Base-by-base conservation (phyloP, 2,797 vertebrate genomes). In the Gallinago stenura region DNA sequence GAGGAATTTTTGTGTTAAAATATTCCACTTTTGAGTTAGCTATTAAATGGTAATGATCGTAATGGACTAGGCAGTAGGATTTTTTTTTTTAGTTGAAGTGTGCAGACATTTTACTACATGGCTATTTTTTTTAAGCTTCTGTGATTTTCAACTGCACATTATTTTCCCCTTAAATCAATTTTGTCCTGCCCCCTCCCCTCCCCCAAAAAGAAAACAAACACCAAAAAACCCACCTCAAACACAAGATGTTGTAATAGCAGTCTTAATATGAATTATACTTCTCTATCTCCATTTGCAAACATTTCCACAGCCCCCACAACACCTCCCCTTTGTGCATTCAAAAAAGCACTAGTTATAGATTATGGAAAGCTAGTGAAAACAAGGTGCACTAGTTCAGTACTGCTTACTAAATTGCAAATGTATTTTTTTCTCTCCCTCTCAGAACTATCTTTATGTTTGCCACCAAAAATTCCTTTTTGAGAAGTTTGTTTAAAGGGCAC, bases 1-100 rank as follows among this genome's bases (percentile, higher is more conserved):
- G 66, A 97, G 77, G 88, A 97, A 60, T 93, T 96, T 56, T 66
- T 87, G 68, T 51, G 57, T 65, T 79, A 95, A 95, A 94, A 90
- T 65, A 94, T 95, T 89, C 72, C 50, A 69, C 39, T 94, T 96
- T 33, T 78, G 61, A 89, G 69, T 90, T 83, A 85, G 68, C 50
- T 90, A 58, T 88, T 92, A 92, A 93, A 84, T 50, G 62, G 65
- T 45, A 93, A 94, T 84, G 89, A 94, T 70, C 26, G 68, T 92
- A 95, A 95, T 56, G 57, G 89, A 86, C 46, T 56, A 87, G 60
- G 45, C 35, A 91, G 53, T 28, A 57, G 48, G 26, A 15, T 2
- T 25, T 95, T 43, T 43, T 43, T 43, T 65, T 89, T 83, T n/a
- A 41, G 28, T 51, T 76, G 35, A 92, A 92, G 61, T 28, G 8